Evolutionary conservation across 2,797 vertebrate genomes (phyloP).

Genomic region (Trichosurus vulpecula): DNA sequence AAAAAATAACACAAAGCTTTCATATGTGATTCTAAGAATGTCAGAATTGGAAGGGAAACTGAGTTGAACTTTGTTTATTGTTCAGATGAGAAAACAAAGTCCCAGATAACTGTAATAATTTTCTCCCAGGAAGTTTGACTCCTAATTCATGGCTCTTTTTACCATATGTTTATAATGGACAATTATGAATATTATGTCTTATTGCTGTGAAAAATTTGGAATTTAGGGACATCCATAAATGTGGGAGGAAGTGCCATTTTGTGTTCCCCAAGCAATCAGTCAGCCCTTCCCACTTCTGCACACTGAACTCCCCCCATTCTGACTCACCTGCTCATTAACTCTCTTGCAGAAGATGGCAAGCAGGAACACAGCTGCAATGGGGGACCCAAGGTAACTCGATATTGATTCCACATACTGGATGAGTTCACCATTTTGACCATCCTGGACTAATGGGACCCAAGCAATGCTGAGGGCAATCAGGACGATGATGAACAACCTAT

Average conservation of each 20-base stretch:
- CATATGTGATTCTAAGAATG: not conserved
- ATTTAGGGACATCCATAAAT: not conserved
- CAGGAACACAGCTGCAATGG: slow-evolving; percentile 91
- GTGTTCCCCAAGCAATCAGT: not conserved
- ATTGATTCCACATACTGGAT: slow-evolving; percentile 94
- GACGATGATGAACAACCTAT: slow-evolving; percentile 90
- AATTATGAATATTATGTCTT: not conserved
- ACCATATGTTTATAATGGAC: not conserved
- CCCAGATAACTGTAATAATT: not conserved
- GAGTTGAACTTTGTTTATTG: not conserved
- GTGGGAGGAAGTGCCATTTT: not conserved
- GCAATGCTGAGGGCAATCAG: slow-evolving; percentile 94
- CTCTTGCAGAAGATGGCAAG: slow-evolving; percentile 93
- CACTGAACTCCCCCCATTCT: not conserved
- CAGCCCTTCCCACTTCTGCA: not conserved
- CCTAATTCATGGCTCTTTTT: not conserved
- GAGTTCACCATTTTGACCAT: slow-evolving; percentile 93
- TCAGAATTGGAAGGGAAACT: not conserved
- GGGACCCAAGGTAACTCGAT: slow-evolving; percentile 93
- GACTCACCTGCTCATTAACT: slow-evolving; percentile 89
- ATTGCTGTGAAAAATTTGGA: not conserved
- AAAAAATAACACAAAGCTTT: not conserved
- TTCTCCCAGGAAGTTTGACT: not conserved
- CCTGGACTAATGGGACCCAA: slow-evolving; percentile 95
- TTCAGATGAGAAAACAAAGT: not conserved